Conservation (phyloP, 2,888 invertebrate species). For the Netelia fuscicornis region DNA sequence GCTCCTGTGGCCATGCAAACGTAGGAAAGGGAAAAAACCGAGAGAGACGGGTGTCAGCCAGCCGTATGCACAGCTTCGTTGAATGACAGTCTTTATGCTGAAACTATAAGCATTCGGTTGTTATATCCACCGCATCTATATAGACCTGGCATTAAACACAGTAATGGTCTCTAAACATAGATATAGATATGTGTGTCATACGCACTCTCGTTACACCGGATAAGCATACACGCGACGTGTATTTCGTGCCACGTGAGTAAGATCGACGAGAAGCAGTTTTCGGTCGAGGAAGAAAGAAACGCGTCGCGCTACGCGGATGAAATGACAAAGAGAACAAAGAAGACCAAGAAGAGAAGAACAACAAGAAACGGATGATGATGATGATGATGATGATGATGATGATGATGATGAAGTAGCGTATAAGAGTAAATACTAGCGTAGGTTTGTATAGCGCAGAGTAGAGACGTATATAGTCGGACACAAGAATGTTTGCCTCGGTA, state of each 20-base stretch:
- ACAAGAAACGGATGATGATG: constrained; percentile 1
- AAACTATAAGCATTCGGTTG: background rate
- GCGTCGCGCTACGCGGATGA: background rate
- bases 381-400: constrained; percentile 29
- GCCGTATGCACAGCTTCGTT: background rate
- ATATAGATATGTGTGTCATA: background rate
- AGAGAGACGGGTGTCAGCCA: background rate
- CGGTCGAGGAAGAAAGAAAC: constrained; percentile 19
- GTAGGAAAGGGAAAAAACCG: background rate
- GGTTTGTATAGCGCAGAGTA: background rate
- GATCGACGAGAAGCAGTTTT: constrained; percentile 51
- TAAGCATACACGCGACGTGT: constrained; percentile 37
- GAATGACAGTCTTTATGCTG: background rate
- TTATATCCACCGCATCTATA: background rate
- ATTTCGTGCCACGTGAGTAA: constrained; percentile 28
- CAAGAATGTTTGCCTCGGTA: background rate
- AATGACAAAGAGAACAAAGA: constrained; percentile 1
- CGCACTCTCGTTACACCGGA: constrained; percentile 37
- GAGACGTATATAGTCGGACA: constrained; percentile 19
- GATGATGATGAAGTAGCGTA: constrained; percentile 45
- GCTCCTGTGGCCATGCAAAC: background rate
- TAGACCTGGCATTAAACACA: background rate
- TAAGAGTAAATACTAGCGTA: constrained; percentile 2
- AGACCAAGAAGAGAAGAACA: constrained; percentile 14
- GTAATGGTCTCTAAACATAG: background rate